A percentile compares a stretch with the other conserved stretches of the same genome.
Conservation (phyloP, 2,797 vertebrate species). For the Sebastes baramenuke region DNA sequence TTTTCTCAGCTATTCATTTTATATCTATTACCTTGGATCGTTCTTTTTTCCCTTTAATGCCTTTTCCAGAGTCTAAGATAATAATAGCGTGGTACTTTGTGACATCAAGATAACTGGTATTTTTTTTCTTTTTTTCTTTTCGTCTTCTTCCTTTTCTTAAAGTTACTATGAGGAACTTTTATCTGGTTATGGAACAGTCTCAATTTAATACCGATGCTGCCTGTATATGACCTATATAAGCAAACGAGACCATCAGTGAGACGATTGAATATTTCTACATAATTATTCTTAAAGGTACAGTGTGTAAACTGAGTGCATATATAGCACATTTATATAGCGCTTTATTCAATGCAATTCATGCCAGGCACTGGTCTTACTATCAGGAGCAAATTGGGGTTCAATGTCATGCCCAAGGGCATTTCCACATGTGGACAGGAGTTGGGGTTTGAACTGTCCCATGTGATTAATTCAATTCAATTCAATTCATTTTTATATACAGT, state of each 20-base stretch:
- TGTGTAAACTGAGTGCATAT: neutral
- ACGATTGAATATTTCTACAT: neutral
- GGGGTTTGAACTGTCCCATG: neutral
- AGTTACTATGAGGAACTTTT: neutral
- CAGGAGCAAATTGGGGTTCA: neutral
- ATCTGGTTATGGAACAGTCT: neutral
- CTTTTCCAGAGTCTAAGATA: constrained; percentile 16
- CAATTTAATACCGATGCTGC: neutral
- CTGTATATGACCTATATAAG: neutral
- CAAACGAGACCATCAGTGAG: neutral
- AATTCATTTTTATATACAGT: too few relatives aligned
- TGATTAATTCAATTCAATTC: neutral
- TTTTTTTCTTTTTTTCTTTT: neutral
- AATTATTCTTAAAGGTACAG: neutral
- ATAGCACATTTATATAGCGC: neutral
- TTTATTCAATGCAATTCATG: neutral
- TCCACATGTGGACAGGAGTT: neutral
- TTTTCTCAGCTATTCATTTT: constrained; percentile 19
- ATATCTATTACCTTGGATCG: constrained; percentile 11
- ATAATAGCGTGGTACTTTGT: constrained; percentile 17
- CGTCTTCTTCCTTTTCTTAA: neutral
- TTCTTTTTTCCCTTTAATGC: neutral
- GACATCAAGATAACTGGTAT: neutral
- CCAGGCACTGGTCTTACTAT: neutral
- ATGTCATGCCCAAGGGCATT: neutral